Base-by-base conservation (phyloP, 2,888 invertebrate species). In the Drosophila pegasa region DNA sequence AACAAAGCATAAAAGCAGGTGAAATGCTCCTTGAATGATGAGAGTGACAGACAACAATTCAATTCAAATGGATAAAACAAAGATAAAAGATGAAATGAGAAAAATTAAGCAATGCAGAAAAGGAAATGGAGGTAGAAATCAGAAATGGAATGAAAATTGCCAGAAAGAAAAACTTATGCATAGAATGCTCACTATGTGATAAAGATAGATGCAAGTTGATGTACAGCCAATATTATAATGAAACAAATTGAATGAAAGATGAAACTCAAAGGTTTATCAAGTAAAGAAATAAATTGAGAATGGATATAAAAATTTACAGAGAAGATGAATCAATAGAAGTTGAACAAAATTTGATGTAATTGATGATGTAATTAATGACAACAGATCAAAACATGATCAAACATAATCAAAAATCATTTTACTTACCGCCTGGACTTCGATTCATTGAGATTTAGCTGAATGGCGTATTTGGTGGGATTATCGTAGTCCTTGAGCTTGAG, bases 401-500 rank as follows among this genome's bases (percentile, higher is more conserved):
- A 40, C 22, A n/a, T 8, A 14, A 27, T 1, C 12, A 4, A 1
- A 6, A 22, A 3, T 2, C 0, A 8, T 22, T 1, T 5, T 20
- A 77, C 80, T 62, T 50, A 78, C 85, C 86, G 56, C 41, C 61
- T 86, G 5, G 85, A 86, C 54, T 73, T 83, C 59, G 75, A 57
- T 18, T 88, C 89, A 61, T 81, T 90, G 2, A 81, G 41, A 65
- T 88, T 88, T 2, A 87, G 55, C 59, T 82, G 81, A 35, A 77
- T 75, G 0, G 94, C 93, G 62, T 94, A 94, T 31, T 79, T 87
- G 0, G 93, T 83, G 0, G 93, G 92, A 79, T 94, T 87, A 47
- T 76, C 94, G 88, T 95, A 95, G 43, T 94, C 94, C 75, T 95
- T 93, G 20, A 96, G 91, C 38, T 95, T 94, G 71, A 96, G 94